Conservation (phyloP, 2,888 invertebrate species). For the Rosalia funebris region DNA sequence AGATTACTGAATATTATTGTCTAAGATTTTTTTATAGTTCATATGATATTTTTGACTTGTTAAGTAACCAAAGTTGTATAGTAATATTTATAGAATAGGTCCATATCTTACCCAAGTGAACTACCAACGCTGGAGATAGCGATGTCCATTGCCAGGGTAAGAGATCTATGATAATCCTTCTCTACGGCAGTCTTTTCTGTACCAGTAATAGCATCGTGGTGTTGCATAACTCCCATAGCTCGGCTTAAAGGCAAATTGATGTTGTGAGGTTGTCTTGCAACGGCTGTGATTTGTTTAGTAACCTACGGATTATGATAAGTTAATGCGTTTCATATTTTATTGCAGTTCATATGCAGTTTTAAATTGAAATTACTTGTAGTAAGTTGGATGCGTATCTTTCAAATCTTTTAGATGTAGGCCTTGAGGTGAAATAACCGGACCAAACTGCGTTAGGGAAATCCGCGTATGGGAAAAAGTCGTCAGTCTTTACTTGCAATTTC, state of each 20-base stretch:
- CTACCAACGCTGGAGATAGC: constrained; percentile 8
- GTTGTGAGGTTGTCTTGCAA: constrained; percentile 65
- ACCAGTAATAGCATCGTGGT: constrained; percentile 89
- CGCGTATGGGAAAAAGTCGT: constrained; percentile 76
- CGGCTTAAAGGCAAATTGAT: constrained; percentile 39
- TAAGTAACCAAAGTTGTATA: no score
- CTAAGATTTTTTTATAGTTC: no score
- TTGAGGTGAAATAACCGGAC: constrained; percentile 76
- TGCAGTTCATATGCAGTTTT: no score
- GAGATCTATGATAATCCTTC: constrained; percentile 81
- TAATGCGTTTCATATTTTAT: no score
- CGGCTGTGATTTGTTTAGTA: constrained; percentile 75
- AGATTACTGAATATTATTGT: no score
- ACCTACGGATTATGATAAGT: constrained; percentile 68
- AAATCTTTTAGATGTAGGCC: constrained; percentile 69
- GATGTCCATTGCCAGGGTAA: constrained; percentile 69
- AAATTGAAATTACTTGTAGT: constrained; percentile 67
- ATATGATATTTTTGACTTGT: no score
- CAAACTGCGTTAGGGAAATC: constrained; percentile 74
- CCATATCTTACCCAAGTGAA: constrained; percentile 8
- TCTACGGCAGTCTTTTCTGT: constrained; percentile 87
- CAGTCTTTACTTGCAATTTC: constrained; percentile 62
- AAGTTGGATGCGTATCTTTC: constrained; percentile 66
- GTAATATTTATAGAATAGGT: no score
- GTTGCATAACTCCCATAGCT: constrained; percentile 85